Conservation (phyloP, 2,797 vertebrate species). For the Sebastes oblongus region DNA sequence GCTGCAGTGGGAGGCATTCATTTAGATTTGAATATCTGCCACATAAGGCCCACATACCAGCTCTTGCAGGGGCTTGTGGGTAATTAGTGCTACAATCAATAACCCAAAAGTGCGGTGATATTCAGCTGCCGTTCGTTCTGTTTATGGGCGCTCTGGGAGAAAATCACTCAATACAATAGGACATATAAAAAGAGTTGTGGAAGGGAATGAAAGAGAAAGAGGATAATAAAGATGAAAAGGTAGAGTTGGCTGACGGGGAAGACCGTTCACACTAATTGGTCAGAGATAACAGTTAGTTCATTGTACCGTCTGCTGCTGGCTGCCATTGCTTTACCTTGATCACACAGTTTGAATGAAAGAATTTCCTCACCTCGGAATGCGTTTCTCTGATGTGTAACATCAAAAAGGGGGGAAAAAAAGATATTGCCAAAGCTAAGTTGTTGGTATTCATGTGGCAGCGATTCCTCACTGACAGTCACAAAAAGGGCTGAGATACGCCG, state of each 20-base stretch:
- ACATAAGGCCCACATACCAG: slow-evolving; percentile 40
- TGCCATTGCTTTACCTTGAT: slow-evolving; percentile 17
- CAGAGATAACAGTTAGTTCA: slow-evolving; percentile 19
- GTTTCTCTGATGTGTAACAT: slow-evolving; percentile 41
- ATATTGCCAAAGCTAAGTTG: slow-evolving; percentile 22
- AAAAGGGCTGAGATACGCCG: slow-evolving; percentile 53
- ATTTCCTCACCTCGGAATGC: slow-evolving; percentile 22
- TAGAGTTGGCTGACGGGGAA: slow-evolving; percentile 1
- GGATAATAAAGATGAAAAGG: slow-evolving; percentile 40
- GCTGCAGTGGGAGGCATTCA: slow-evolving; percentile 53
- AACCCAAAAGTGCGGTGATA: slow-evolving; percentile 53
- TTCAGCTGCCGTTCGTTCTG: slow-evolving; percentile 39
- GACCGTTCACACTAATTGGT: slow-evolving; percentile 24
- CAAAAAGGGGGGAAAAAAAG: slow-evolving; percentile 7
- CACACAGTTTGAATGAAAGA: slow-evolving; percentile 22
- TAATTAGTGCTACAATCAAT: slow-evolving; percentile 77
- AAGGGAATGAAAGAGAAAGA: slow-evolving; percentile 10
- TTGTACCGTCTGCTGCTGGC: background rate
- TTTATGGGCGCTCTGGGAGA: slow-evolving; percentile 36
- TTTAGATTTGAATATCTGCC: slow-evolving; percentile 67
- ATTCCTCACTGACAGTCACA: slow-evolving; percentile 41
- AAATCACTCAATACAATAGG: slow-evolving; percentile 25
- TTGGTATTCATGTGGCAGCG: slow-evolving; percentile 56
- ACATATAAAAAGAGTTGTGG: slow-evolving; percentile 12
- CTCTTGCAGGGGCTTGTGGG: slow-evolving; percentile 58